Evolutionary conservation across 2,797 vertebrate genomes (phyloP), one percentile per base, ranked within the genome.

Genomic region (Clarias pachynema): DNA sequence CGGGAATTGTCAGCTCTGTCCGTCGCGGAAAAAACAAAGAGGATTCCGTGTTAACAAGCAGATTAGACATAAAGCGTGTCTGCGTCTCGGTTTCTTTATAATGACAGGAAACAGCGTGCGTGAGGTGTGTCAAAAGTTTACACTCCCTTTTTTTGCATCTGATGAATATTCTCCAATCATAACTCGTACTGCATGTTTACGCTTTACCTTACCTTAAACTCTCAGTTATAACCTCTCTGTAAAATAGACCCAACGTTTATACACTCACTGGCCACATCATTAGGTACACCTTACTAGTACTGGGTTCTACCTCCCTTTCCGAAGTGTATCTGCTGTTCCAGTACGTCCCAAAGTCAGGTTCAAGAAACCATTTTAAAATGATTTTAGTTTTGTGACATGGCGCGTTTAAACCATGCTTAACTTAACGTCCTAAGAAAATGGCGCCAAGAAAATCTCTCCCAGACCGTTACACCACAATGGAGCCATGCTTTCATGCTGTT

Each of bases 1-100:
- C 91, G 0, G 97, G 97, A 86, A 98, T 97, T 87, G 95, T 91
- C 91, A 98, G 91, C 91, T 98, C 97, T 98, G 93, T 18, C 15
- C 84, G 40, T 84, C 3, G 29, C 75, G 70, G 59, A 49, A 62
- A 37, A 74, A 57, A 82, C 74, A 14, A 68, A 72, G 40, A 65
- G 63, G 88, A 86, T 49, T 78, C 60, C n/a, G 0, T 14, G 26
- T 69, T 63, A 63, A 10, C 37, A 57, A 74, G 70, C 56, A 8
- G 24, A 22, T 69, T 57, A 20, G 20, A 22, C 26, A 29, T 20
- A 66, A 66, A 29, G 14, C 1, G 73, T 29, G 15, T 57, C 8
- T 29, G 0, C 26, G 68, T 70, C 40, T 40, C 16, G 2, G 31
- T 69, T 69, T 40, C 34, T 40, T 72, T 6, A 72, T 44, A n/a